phyloP scores from a whole-genome alignment of 1,140 invertebrate species.

The Anastrepha ludens region DNA sequence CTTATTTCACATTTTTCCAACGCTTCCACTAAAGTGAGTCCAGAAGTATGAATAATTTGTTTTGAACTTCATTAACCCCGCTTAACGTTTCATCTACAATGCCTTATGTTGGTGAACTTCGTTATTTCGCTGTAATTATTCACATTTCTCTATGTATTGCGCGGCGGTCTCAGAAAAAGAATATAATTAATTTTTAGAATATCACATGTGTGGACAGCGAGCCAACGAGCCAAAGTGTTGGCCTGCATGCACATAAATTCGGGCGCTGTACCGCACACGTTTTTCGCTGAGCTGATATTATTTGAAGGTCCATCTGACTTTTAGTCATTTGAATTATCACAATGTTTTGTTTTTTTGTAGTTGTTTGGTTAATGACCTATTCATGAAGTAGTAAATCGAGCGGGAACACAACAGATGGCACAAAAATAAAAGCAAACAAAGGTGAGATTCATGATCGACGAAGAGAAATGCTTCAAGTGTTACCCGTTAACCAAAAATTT shows the following conservation, averaged over 20 bases:
- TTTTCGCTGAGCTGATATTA: not conserved
- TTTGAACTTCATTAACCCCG: slow-evolving; percentile 4
- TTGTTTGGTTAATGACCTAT: slow-evolving; percentile 54
- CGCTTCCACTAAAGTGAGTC: not conserved
- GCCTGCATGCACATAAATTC: not conserved
- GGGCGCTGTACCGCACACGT: not conserved
- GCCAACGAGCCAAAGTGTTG: not conserved
- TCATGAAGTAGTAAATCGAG: not conserved
- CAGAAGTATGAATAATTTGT: slow-evolving; percentile 21
- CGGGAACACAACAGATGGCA: slow-evolving; percentile 10
- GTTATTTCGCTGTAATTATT: not conserved
- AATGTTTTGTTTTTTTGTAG: not conserved
- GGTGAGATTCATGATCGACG: not conserved
- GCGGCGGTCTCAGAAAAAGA: not conserved
- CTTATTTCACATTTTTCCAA: not conserved
- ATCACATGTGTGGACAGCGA: not conserved
- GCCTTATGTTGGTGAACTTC: not conserved
- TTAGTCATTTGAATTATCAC: slow-evolving; percentile 38
- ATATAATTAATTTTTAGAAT: not conserved
- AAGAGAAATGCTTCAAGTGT: not conserved
- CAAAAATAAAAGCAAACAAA: not conserved
- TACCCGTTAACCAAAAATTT: not conserved
- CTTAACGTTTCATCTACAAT: not conserved
- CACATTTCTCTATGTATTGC: not conserved
- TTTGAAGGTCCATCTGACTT: not conserved